Percentiles rank a stretch among this genome's conserved stretches.
These are phyloP conservation scores for Centroberyx gerrardi DNA, from an alignment of 2,797 vertebrate species.

Conservation along the genomic window DNA sequence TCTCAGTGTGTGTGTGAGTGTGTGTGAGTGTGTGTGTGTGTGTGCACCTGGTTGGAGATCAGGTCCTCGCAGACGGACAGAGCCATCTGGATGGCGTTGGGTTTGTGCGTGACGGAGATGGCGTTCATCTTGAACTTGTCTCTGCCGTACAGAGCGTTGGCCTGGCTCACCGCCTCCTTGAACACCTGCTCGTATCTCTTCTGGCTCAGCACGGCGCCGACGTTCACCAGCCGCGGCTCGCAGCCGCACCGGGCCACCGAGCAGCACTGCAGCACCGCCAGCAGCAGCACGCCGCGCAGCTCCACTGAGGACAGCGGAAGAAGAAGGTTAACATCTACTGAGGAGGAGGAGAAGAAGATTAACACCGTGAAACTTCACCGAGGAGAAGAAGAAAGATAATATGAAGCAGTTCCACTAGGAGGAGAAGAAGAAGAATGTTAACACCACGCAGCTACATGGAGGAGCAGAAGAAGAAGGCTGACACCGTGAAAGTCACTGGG, in stretches of 20 bases:
- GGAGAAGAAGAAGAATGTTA: background rate
- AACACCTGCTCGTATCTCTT: slow-evolving; percentile 95
- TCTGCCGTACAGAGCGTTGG: slow-evolving; percentile 91
- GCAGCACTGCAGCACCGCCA: slow-evolving; percentile 90
- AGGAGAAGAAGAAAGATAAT: too few relatives aligned
- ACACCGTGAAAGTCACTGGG: slow-evolving; percentile 42
- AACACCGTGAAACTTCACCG: background rate
- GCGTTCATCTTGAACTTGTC: slow-evolving; percentile 97
- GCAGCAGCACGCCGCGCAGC: slow-evolving; percentile 87
- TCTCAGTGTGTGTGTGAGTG: too few relatives aligned
- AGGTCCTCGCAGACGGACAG: slow-evolving; percentile 98
- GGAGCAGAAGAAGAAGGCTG: background rate
- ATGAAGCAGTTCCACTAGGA: background rate
- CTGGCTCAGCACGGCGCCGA: slow-evolving; percentile 95
- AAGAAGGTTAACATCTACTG: too few relatives aligned
- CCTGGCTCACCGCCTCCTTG: slow-evolving; percentile 93
- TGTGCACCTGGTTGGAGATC: slow-evolving; percentile 96
- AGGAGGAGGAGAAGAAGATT: background rate
- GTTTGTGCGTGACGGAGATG: slow-evolving; percentile 97
- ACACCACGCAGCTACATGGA: slow-evolving; percentile 83
- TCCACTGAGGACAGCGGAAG: slow-evolving; percentile 53
- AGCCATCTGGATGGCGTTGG: slow-evolving; percentile 99
- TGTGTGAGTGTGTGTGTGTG: slow-evolving; percentile 86
- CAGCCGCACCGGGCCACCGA: slow-evolving; percentile 90
- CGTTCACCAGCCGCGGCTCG: slow-evolving; percentile 93